Percentiles rank a stretch among this genome's conserved stretches.
phyloP scores from a whole-genome alignment of 2,113 vertebrate species.

The Oryzias celebensis region DNA sequence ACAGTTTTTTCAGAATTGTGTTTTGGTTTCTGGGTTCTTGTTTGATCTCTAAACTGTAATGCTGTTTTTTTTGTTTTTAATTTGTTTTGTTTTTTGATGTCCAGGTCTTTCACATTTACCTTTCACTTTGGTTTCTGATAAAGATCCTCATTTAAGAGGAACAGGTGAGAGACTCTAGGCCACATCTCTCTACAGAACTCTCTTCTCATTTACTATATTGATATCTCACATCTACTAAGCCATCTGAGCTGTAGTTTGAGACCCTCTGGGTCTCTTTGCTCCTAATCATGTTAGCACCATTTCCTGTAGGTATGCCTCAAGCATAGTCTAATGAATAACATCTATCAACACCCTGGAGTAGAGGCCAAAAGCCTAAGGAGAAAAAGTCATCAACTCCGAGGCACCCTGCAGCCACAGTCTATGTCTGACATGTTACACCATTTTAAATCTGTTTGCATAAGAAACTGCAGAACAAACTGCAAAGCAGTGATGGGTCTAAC shows the following conservation, averaged over 20 bases:
- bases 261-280: conserved; percentile 60
- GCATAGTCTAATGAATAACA: conserved; percentile 73
- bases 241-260: conserved; percentile 52
- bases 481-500: conserved; percentile 42
- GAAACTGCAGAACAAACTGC: conserved; percentile 30
- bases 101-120: conserved; percentile 29
- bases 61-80: no score
- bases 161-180: conserved; percentile 74
- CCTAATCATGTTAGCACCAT: conserved; percentile 73
- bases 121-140: conserved; percentile 59
- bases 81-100: neutral
- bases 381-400: conserved; percentile 51
- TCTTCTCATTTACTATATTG: conserved; percentile 63
- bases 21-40: no score
- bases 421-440: conserved; percentile 56
- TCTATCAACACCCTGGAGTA: conserved; percentile 76
- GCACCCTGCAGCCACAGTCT: conserved; percentile 49
- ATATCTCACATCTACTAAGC: conserved; percentile 74
- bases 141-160: conserved; percentile 71
- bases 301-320: conserved; percentile 64
- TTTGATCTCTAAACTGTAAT: no score
- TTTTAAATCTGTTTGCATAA: conserved; percentile 4
- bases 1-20: no score
- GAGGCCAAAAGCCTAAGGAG: conserved; percentile 57
- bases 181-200: conserved; percentile 48